phyloP scores from a whole-genome alignment of 2,113 vertebrate species.

The Cheilinus undulatus region DNA sequence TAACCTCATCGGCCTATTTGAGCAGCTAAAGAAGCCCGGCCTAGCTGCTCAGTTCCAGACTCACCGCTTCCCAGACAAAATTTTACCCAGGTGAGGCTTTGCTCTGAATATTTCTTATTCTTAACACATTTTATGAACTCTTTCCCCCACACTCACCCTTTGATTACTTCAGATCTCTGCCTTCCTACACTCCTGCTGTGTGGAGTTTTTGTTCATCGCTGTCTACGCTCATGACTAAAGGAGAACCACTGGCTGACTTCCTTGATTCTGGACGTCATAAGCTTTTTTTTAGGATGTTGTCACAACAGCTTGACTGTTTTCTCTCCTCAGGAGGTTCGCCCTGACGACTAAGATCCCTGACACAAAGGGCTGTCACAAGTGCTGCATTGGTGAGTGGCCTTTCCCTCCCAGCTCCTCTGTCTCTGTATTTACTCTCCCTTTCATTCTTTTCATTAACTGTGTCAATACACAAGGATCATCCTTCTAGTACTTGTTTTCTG shows the following conservation, averaged over 20 bases:
- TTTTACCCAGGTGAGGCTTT: conserved; percentile 91
- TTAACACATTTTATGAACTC: too few relatives aligned
- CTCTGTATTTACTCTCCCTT: conserved; percentile 3
- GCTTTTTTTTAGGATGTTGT: conserved; percentile 24
- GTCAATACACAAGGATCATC: not conserved
- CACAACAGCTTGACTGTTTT: conserved; percentile 43
- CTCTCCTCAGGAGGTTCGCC: conserved; percentile 92
- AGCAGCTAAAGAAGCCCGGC: conserved; percentile 97
- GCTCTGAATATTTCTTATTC: too few relatives aligned
- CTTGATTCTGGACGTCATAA: conserved; percentile 43
- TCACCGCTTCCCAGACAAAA: conserved; percentile 96
- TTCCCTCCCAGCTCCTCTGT: not conserved
- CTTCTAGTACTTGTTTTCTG: not conserved
- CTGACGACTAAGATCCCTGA: conserved; percentile 98
- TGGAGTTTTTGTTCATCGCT: conserved; percentile 16
- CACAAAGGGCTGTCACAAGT: conserved; percentile 99
- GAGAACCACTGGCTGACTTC: conserved; percentile 23
- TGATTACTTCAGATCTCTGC: not conserved
- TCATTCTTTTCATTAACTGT: conserved; percentile 3
- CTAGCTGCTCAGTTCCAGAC: conserved; percentile 97
- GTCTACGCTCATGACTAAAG: conserved; percentile 25
- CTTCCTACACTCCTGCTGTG: conserved; percentile 16
- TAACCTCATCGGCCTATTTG: conserved; percentile 97
- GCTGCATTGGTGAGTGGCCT: conserved; percentile 93
- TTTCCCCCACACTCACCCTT: too few relatives aligned